Conservation (phyloP, 2,888 invertebrate species). For the Lypha dubia region DNA sequence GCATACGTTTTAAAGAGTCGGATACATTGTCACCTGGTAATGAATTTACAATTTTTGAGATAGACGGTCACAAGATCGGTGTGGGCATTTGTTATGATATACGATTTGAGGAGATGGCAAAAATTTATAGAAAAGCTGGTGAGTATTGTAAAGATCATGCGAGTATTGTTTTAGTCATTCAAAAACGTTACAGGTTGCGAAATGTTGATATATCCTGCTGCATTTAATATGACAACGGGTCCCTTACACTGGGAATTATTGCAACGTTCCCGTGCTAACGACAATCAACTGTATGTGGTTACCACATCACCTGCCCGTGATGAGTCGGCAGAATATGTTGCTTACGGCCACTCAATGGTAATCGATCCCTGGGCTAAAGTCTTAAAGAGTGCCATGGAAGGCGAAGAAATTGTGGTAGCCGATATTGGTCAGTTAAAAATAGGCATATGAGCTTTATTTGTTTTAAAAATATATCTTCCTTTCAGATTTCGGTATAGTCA, state of each 20-base stretch:
- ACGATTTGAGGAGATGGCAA: conserved; percentile 94
- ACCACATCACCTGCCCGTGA: conserved; percentile 93
- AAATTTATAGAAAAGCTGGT: conserved; percentile 87
- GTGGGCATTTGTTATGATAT: conserved; percentile 98
- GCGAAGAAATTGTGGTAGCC: conserved; percentile 88
- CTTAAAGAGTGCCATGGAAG: conserved; percentile 87
- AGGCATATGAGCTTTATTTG: not conserved
- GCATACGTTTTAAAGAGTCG: conserved; percentile 96
- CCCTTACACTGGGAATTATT: conserved; percentile 96
- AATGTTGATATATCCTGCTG: conserved; percentile 95
- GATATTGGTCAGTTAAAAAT: conserved; percentile 88
- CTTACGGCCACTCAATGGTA: conserved; percentile 94
- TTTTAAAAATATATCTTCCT: conserved; percentile 70
- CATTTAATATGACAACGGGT: conserved; percentile 98
- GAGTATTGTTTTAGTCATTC: not conserved
- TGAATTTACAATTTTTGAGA: conserved; percentile 88
- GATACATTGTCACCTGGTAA: conserved; percentile 91
- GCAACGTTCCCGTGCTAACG: conserved; percentile 91
- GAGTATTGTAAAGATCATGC: not conserved
- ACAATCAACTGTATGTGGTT: conserved; percentile 95
- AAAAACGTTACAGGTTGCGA: conserved; percentile 87
- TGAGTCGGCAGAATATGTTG: conserved; percentile 91
- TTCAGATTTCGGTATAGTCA: conserved; percentile 88
- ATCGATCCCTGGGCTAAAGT: conserved; percentile 92
- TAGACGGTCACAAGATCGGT: conserved; percentile 90